These are phyloP conservation scores for Polydrusus pterygomalis DNA, from an alignment of 2,888 invertebrate species.

Conservation along the genomic window DNA sequence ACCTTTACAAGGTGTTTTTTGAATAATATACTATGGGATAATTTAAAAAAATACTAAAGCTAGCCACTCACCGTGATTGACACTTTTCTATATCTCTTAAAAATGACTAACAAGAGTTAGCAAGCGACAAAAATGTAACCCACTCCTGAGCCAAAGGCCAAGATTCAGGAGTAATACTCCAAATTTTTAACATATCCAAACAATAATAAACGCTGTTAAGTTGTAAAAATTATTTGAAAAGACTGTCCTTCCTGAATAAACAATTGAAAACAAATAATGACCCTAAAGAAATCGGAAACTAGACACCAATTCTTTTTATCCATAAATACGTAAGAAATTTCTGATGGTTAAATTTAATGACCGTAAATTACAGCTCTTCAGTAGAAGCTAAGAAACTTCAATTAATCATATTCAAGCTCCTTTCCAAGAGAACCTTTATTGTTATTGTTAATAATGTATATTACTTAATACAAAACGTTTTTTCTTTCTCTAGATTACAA, in stretches of 20 bases:
- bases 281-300: neutral
- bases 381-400: constrained; percentile 17
- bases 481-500: neutral
- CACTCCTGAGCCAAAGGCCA: too few species aligned
- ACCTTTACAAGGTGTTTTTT: neutral
- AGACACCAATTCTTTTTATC: neutral
- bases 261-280: too few species aligned
- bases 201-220: too few species aligned
- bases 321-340: neutral
- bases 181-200: too few species aligned
- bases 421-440: constrained; percentile 42
- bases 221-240: too few species aligned
- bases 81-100: too few species aligned
- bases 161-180: too few species aligned
- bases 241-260: too few species aligned
- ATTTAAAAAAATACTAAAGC: too few species aligned
- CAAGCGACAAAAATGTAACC: too few species aligned
- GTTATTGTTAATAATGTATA: neutral
- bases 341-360: constrained; percentile 30
- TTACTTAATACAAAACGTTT: constrained; percentile 35
- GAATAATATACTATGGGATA: neutral
- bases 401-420: constrained; percentile 45
- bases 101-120: too few species aligned
- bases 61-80: too few species aligned
- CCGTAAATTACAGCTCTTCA: constrained; percentile 45